A percentile compares a stretch with the other conserved stretches of the same genome.
Conservation (phyloP, 2,888 invertebrate genomes). For the Phaonia tiefii region DNA sequence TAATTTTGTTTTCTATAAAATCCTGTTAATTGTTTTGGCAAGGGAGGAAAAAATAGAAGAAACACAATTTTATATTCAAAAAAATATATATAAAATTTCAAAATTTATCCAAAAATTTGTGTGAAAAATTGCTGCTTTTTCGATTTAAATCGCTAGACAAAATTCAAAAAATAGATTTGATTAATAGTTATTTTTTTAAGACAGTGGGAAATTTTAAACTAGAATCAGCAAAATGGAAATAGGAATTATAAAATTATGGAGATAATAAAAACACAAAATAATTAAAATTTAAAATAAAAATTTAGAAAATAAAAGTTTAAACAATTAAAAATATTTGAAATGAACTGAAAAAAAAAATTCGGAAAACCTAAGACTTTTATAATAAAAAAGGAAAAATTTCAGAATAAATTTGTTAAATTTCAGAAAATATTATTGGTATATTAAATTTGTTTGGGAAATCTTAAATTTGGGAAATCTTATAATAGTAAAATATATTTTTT, state of each 20-base stretch:
- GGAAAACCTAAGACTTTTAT: no score
- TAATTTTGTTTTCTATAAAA: slow-evolving; percentile 47
- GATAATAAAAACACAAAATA: slow-evolving; percentile 24
- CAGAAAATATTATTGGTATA: no score
- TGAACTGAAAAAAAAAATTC: no score
- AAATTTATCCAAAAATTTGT: slow-evolving; percentile 56
- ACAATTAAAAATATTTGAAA: no score
- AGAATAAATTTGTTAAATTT: no score
- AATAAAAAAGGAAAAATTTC: no score
- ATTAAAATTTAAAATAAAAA: no score
- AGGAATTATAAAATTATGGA: neutral
- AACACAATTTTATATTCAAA: slow-evolving; percentile 52
- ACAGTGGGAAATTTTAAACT: slow-evolving; percentile 38
- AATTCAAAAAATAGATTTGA: slow-evolving; percentile 63
- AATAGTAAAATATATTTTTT: no score
- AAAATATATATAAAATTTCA: slow-evolving; percentile 44
- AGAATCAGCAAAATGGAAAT: slow-evolving; percentile 29
- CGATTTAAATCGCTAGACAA: slow-evolving; percentile 53
- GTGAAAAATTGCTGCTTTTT: slow-evolving; percentile 55
- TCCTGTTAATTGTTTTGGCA: slow-evolving; percentile 53
- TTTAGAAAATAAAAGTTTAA: no score
- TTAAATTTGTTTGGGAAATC: no score
- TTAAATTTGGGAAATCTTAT: no score
- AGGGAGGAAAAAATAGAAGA: slow-evolving; percentile 44
- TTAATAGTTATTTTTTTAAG: slow-evolving; percentile 44